Base-by-base conservation (phyloP, 2,113 vertebrate genomes). In the Epinephelus lanceolatus region DNA sequence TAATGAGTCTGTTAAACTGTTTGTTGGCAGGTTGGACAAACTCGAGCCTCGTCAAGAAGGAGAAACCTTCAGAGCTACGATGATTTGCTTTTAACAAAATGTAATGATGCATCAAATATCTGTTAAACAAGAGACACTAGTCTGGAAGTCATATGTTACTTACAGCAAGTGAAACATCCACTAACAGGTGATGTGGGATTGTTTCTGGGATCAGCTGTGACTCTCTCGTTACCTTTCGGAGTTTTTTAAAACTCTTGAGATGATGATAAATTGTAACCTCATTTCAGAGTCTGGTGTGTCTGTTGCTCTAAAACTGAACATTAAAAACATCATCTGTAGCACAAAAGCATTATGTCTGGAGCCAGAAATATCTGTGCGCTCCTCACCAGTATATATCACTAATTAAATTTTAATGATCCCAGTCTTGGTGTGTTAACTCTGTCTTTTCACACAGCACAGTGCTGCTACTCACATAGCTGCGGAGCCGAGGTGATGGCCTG, bases 401-500 rank as follows among this genome's bases (percentile, higher is more conserved):
- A 12, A 53, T 62, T 75, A 3, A 17, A 14, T 3, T 65, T 56
- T 65, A 1, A 45, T 27, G n/a, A 71, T 55, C 60, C 30, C 13
- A 37, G 37, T 37, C 5, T 61, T 42, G 27, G 8, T 69, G 71
- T n/a, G 18, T 12, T 18, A 2, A 51, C 81, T 66, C 30, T 8
- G 14, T 70, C 65, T 65, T 61, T 70, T 71, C 42, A 30, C 78
- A 57, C 59, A 18, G 53, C 62, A 51, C 2, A 14, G 6, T 10
- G n/a, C 25, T 1, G 6, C 23, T 19, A 17, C 40, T 56, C 57
- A 78, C 87, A 67, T 76, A 12, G 63, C 88, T 69, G 45, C 60
- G 42, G 81, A 25, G 71, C 19, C 2, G 71, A 84, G 88, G 86
- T 85, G 86, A 87, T 2, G 67, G 60, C 49, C 70, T 42, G 56